Conservation (phyloP, 2,113 vertebrate species). For the Oreochromis spilurus region DNA sequence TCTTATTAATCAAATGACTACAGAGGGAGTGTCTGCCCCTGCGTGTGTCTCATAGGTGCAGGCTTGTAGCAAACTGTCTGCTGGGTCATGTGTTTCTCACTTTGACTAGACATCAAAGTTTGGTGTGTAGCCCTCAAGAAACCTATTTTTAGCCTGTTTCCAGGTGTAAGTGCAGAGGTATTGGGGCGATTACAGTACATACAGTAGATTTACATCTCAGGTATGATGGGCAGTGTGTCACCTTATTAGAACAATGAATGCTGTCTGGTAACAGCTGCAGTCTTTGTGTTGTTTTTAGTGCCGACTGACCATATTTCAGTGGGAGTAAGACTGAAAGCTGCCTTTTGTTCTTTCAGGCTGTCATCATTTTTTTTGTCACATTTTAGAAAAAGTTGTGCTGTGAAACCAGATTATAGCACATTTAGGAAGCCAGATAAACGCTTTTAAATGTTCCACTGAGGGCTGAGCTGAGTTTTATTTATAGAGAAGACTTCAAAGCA, state of each 20-base stretch:
- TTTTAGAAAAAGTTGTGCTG: not conserved
- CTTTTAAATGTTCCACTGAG: not conserved
- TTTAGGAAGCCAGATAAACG: not conserved
- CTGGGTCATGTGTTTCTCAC: not conserved
- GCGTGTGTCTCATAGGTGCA: conserved; percentile 11
- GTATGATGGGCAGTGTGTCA: conserved; percentile 17
- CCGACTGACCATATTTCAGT: not conserved
- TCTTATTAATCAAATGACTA: conserved; percentile 44
- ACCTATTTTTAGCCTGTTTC: conserved; percentile 30
- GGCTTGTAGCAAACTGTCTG: conserved; percentile 28
- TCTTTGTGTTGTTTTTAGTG: conserved; percentile 1
- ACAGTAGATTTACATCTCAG: not conserved
- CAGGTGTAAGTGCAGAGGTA: conserved; percentile 15
- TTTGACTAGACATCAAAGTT: conserved; percentile 16
- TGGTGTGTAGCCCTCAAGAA: not conserved
- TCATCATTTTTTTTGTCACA: not conserved
- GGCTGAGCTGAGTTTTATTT: not conserved
- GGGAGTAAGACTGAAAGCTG: not conserved
- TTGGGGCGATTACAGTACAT: not conserved
- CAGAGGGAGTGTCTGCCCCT: conserved; percentile 27
- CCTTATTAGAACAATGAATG: conserved; percentile 35
- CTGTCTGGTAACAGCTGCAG: conserved; percentile 33
- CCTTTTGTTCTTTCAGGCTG: not conserved
- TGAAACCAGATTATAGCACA: not conserved
- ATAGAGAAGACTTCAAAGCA: not conserved